phyloP scores from a whole-genome alignment of 1,140 invertebrate species.

The Metopolophium dirhodum region DNA sequence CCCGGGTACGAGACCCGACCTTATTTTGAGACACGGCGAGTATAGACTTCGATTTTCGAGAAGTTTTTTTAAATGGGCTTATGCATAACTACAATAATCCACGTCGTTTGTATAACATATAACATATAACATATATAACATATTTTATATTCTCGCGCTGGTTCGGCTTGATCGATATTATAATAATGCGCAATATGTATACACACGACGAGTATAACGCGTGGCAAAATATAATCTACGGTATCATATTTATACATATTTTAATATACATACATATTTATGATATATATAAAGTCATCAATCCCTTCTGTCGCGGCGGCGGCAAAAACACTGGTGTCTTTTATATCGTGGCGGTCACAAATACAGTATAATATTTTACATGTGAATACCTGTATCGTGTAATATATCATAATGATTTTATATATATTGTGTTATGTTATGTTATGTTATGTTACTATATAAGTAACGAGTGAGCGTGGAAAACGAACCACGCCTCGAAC shows the following conservation, averaged over 20 bases:
- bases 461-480: neutral
- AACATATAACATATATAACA: too few relatives aligned
- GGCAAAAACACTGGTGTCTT: conserved; percentile 15
- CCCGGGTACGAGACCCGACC: neutral
- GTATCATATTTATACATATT: neutral
- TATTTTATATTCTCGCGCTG: neutral
- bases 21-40: neutral
- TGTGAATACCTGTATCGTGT: neutral
- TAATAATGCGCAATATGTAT: neutral
- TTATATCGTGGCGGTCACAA: neutral
- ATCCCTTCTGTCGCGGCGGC: neutral
- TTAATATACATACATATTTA: neutral
- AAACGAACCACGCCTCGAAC: neutral
- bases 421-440: neutral
- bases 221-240: neutral
- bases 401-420: neutral
- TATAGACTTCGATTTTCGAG: neutral
- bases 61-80: neutral
- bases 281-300: neutral
- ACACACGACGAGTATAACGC: neutral
- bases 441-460: too few relatives aligned
- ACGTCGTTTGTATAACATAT: neutral
- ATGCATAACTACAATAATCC: neutral
- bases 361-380: neutral
- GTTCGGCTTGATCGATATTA: neutral